phyloP scores from a whole-genome alignment of 1,140 invertebrate genomes.

The Archegozetes longisetosus region DNA sequence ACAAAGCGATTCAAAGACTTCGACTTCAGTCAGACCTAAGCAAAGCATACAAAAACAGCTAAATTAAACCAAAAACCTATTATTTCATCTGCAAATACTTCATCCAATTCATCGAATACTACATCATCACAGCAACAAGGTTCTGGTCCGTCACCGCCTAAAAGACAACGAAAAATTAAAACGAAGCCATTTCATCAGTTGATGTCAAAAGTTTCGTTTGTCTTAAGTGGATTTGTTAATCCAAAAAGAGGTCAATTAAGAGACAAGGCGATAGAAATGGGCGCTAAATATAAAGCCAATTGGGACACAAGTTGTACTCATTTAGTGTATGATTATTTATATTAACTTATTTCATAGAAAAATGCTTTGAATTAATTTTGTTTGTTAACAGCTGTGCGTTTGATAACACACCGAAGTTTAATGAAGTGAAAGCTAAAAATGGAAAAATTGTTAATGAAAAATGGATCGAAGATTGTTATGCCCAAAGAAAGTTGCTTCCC shows the following conservation, averaged over 20 bases:
- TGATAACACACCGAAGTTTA: slow-evolving; percentile 69
- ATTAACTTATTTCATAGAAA: not conserved
- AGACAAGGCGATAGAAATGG: slow-evolving; percentile 51
- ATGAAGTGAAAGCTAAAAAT: slow-evolving; percentile 45
- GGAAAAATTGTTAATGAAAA: slow-evolving; percentile 52
- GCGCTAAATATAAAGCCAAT: slow-evolving; percentile 56
- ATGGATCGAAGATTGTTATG: slow-evolving; percentile 56
- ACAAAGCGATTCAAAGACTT: too few relatives aligned
- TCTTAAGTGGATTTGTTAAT: slow-evolving; percentile 71
- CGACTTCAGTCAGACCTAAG: too few relatives aligned
- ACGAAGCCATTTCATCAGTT: slow-evolving; percentile 36
- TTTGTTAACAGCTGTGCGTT: slow-evolving; percentile 57
- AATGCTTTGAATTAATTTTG: too few relatives aligned
- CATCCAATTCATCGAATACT: not conserved
- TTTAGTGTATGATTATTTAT: slow-evolving; percentile 46
- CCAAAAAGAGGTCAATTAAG: slow-evolving; percentile 50
- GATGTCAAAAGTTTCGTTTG: slow-evolving; percentile 50
- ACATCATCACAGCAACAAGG: not conserved
- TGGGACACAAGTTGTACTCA: slow-evolving; percentile 59
- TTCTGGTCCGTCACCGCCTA: not conserved
- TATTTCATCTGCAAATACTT: not conserved
- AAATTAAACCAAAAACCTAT: too few relatives aligned
- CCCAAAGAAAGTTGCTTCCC: slow-evolving; percentile 43
- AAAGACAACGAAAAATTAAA: not conserved
- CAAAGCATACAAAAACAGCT: too few relatives aligned